Conservation (phyloP, 2,888 invertebrate genomes). For the Synergus laeviventris region DNA sequence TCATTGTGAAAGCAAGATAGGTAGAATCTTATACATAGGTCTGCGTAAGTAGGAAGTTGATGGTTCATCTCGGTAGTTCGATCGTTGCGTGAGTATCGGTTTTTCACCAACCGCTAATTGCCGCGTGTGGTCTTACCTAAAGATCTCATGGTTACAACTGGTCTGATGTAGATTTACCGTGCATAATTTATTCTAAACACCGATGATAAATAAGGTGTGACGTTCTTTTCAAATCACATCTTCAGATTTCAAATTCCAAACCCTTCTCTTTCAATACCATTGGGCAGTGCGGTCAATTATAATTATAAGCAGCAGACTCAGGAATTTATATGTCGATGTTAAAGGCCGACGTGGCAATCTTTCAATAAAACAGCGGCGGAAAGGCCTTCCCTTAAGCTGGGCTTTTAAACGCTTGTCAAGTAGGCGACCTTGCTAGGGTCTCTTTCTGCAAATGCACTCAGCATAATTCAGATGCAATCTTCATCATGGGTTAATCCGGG, state of each 20-base stretch:
- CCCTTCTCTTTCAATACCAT: not conserved
- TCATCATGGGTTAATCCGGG: not conserved
- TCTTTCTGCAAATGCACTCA: slow-evolving; percentile 18
- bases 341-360: slow-evolving; percentile 23
- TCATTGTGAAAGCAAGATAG: no score
- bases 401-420: slow-evolving; percentile 27
- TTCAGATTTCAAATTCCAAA: not conserved
- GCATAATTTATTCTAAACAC: not conserved
- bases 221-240: not conserved
- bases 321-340: not conserved
- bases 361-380: slow-evolving; percentile 26
- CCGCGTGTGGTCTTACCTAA: not conserved
- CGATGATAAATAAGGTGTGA: not conserved
- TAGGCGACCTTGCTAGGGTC: slow-evolving; percentile 26
- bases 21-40: no score
- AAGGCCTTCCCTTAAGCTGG: slow-evolving; percentile 23
- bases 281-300: not conserved
- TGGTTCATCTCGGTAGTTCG: not conserved
- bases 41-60: not conserved
- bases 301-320: not conserved
- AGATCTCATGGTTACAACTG: not conserved
- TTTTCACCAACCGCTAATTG: not conserved
- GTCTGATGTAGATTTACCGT: not conserved
- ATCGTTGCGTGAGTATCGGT: not conserved
- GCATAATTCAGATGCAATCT: not conserved